Evolutionary conservation across 2,888 invertebrate genomes (phyloP), one percentile per base, ranked within the genome.

Genomic region (Ptycholaimellus sp.): DNA sequence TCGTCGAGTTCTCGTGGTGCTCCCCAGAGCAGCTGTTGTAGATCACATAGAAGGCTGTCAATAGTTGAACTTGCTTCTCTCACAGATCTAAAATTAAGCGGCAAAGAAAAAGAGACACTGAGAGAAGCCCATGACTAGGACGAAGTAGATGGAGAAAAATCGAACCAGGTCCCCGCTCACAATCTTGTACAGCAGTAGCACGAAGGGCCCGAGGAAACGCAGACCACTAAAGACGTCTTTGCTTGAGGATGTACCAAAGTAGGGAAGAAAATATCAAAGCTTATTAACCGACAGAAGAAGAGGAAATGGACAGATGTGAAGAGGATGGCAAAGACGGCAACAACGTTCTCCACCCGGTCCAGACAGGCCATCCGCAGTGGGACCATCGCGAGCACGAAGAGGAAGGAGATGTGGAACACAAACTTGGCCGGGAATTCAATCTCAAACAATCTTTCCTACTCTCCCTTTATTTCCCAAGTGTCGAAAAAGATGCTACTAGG

Each of bases 131-230:
- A 90, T 75, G 3, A 93, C 80, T 57, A 93, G 93, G 6, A 93
- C 82, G 43, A 82, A 65, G 58, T 93, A 93, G 55, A 93, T 93
- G 34, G 78, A 76, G 41, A 87, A 82, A 60, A 93, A 93, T 44
- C 90, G 70, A 19, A 90, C 65, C 22, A 93, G 67, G 63, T 93
- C 93, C 38, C 87, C 87, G 70, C 77, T 76, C 33, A 93, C 77
- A 85, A 93, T 93, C 45, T 85, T 72, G 63, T 93, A 93, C 49
- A 93, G 87, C 90, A 93, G 93, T 47, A 90, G 83, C n/a, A 93
- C 90, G 70, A 93, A 93, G 0, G 93, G 90, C 2, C 93, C 93
- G 2, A 93, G 87, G 0, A 87, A 82, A 62, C 85, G 83, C 61
- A 93, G 83, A 13, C 87, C 90, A 53, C 93, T 83, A 63, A 29